phyloP scores from a whole-genome alignment of 2,888 invertebrate species.

The Drosophila acutilabella region DNA sequence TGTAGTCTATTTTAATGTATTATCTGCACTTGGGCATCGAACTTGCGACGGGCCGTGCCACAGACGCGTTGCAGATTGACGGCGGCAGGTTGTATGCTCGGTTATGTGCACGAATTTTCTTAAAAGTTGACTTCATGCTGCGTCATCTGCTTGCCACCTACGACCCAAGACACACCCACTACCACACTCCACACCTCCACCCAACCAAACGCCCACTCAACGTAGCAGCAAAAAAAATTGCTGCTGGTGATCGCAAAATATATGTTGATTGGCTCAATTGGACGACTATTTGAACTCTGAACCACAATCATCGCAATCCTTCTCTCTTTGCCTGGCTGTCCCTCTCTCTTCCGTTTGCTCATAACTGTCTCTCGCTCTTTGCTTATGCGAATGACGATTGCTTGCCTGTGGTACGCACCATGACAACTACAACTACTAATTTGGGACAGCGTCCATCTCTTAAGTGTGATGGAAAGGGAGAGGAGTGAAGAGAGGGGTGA shows the following conservation, averaged over 20 bases:
- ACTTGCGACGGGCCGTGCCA: slow-evolving; percentile 59
- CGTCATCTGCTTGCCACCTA: slow-evolving; percentile 52
- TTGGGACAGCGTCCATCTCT: slow-evolving; percentile 54
- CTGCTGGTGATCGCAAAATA: slow-evolving; percentile 52
- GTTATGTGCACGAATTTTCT: slow-evolving; percentile 9
- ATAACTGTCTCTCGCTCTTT: slow-evolving; percentile 37
- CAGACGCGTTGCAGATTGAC: slow-evolving; percentile 39
- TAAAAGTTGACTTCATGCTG: slow-evolving; percentile 56
- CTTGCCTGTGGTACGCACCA: slow-evolving; percentile 53
- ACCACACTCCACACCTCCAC: neutral
- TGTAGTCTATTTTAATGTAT: slow-evolving; percentile 69
- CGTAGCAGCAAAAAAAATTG: slow-evolving; percentile 15
- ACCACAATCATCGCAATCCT: slow-evolving; percentile 61
- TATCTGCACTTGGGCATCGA: slow-evolving; percentile 78
- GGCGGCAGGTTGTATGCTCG: slow-evolving; percentile 44
- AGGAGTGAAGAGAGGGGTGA: slow-evolving; percentile 4
- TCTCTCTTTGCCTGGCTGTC: slow-evolving; percentile 14
- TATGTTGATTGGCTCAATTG: slow-evolving; percentile 85
- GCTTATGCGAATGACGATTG: slow-evolving; percentile 19
- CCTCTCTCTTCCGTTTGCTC: slow-evolving; percentile 4
- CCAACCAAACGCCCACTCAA: slow-evolving; percentile 3
- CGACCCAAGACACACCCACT: slow-evolving; percentile 39
- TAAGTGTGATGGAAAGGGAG: neutral
- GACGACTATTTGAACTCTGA: slow-evolving; percentile 85
- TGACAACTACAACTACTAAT: slow-evolving; percentile 60